Percentiles rank a stretch among this genome's conserved stretches.
phyloP scores from a whole-genome alignment of 2,797 vertebrate genomes.

The Typhlichthys eigenmanni region DNA sequence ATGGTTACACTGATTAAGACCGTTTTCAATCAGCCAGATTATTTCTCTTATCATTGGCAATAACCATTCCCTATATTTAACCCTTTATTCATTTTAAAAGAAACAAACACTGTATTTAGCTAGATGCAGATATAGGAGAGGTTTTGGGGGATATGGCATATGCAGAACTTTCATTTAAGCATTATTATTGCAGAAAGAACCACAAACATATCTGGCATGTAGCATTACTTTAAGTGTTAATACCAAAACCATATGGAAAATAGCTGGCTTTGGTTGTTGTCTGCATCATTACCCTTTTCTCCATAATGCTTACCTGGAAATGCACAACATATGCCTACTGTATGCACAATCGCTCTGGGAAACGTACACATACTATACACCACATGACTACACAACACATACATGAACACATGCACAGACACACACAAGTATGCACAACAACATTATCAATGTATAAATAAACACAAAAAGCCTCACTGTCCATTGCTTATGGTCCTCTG shows the following conservation, averaged over 20 bases:
- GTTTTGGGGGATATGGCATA: no score
- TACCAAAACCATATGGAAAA: neutral
- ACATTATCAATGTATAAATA: no score
- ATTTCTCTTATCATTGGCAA: constrained; percentile 1
- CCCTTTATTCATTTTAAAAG: neutral
- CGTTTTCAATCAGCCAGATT: neutral
- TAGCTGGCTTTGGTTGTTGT: constrained; percentile 24
- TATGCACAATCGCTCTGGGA: neutral
- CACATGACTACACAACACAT: neutral
- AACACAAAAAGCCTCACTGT: no score
- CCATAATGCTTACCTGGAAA: constrained; percentile 27
- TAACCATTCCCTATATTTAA: neutral
- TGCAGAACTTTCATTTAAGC: no score
- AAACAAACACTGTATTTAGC: neutral
- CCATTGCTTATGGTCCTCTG: no score
- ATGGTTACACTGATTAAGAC: constrained; percentile 3
- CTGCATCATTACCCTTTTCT: constrained; percentile 28
- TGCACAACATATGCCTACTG: neutral
- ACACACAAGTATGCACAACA: no score
- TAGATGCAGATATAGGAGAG: no score
- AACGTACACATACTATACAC: neutral
- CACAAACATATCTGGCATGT: constrained; percentile 12
- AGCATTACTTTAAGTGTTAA: neutral
- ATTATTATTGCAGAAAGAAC: no score
- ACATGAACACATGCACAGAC: neutral